Percentiles rank a stretch among this genome's conserved stretches.
Conservation (phyloP, 2,888 invertebrate genomes). For the Cataglyphis rosenhaueri region DNA sequence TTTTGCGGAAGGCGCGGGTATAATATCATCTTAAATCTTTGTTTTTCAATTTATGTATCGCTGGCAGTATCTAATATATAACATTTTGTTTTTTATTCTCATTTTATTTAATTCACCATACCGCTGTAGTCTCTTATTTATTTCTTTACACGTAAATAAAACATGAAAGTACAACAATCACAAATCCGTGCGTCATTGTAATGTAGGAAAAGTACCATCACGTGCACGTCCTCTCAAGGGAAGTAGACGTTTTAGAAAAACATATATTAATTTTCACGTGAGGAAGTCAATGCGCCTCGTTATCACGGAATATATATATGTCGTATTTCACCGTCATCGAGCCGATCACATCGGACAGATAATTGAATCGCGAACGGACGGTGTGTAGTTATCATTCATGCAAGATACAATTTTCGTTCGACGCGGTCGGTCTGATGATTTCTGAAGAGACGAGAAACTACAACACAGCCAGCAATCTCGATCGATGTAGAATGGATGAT, state of each 20-base stretch:
- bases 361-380: slow-evolving; percentile 24
- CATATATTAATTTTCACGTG: slow-evolving; percentile 19
- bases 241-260: slow-evolving; percentile 35
- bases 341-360: background rate
- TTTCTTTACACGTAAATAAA: background rate
- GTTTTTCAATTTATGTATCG: background rate
- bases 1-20: background rate
- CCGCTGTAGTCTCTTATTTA: background rate
- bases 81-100: background rate
- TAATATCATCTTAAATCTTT: background rate
- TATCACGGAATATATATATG: background rate
- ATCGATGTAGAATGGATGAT: slow-evolving; percentile 29
- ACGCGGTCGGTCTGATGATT: slow-evolving; percentile 57
- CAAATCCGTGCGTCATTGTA: slow-evolving; percentile 29
- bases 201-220: background rate
- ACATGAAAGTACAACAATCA: slow-evolving; percentile 20
- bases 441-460: slow-evolving; percentile 14
- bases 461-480: slow-evolving; percentile 6
- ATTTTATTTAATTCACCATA: background rate
- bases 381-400: slow-evolving; percentile 1
- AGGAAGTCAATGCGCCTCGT: slow-evolving; percentile 9
- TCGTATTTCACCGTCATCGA: slow-evolving; percentile 14
- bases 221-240: slow-evolving; percentile 31
- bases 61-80: background rate
- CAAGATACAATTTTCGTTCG: slow-evolving; percentile 8